Base-by-base conservation (phyloP, 2,113 vertebrate genomes). In the Chlorodrepanis virens region DNA sequence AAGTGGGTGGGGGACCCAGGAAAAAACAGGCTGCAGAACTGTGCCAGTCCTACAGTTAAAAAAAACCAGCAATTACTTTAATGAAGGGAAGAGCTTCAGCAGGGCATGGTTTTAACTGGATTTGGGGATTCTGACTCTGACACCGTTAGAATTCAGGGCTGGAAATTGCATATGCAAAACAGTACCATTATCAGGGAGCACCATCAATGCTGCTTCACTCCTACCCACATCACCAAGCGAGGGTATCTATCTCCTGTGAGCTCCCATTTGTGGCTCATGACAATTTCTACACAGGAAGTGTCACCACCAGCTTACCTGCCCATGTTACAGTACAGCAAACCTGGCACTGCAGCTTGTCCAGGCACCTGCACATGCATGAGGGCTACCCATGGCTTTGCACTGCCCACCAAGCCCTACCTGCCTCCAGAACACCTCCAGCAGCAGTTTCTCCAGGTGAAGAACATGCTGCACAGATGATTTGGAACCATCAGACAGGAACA, bases 1-100 rank as follows among this genome's bases (percentile, higher is more conserved):
- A 92, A 94, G 83, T 92, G 88, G 90, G 90, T 96, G 94, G 90
- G 92, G 90, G 81, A 97, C 87, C 69, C 72, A 92, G 85, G 87
- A 94, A 93, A 93, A 92, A 87, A 13, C 70, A 87, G 69, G 31
- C 95, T 91, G 72, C 93, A 89, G 76, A 96, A 84, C 76, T 65
- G 37, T 42, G 52, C 71, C 78, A 83, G 44, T 91, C 40, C 42
- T 90, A 40, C 42, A 65, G 64, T 59, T 28, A 83, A 92, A 87
- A 93, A 93, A 87, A 0, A 1, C 7, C n/a, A 71, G 49, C 69
- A 78, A 54, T 69, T 22, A 40, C 67, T 92, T 49, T 42, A 49
- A 68, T 22, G 69, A 89, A 86, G 65, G 23, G 31, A 78, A 95
- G 69, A 86, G n/a, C 76, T 83, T 40, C 50, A 75, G 77, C 53